Conservation (phyloP, 2,888 invertebrate genomes). For the Pristionchus japonicus region DNA sequence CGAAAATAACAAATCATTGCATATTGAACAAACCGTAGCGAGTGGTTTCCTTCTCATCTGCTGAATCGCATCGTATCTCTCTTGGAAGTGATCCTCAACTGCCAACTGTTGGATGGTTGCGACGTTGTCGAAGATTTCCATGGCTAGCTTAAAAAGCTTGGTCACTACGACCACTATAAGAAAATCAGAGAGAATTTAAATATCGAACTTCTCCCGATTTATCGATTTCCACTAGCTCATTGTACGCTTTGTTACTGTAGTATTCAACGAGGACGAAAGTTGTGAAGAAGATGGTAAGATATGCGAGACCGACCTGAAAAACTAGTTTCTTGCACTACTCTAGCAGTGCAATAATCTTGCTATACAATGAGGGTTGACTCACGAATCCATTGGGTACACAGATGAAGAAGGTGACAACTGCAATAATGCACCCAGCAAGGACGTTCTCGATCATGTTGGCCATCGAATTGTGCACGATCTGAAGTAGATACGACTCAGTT, state of each 20-base stretch:
- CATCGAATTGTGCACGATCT: conserved; percentile 13
- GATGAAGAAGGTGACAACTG: neutral
- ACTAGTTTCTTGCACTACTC: too few relatives aligned
- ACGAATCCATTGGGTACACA: conserved; percentile 25
- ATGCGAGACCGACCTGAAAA: neutral
- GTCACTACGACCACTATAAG: too few relatives aligned
- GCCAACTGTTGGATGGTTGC: conserved; percentile 27
- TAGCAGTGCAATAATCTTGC: too few relatives aligned
- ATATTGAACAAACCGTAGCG: neutral
- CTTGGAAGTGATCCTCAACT: conserved; percentile 6
- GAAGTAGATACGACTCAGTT: neutral
- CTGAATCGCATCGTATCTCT: conserved; percentile 22
- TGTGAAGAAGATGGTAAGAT: neutral
- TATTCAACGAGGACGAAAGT: neutral
- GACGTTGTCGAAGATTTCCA: conserved; percentile 24
- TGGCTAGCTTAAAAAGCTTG: neutral
- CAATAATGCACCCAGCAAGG: neutral
- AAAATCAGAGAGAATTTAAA: too few relatives aligned
- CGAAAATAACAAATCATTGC: neutral
- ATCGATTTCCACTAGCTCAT: neutral
- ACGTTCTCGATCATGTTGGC: neutral
- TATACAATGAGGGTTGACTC: neutral
- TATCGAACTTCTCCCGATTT: conserved; percentile 44
- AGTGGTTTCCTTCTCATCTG: neutral
- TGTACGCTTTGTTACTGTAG: neutral